These are phyloP conservation scores for Arctopsyche grandis DNA, from an alignment of 1,140 invertebrate species.

Conservation along the genomic window DNA sequence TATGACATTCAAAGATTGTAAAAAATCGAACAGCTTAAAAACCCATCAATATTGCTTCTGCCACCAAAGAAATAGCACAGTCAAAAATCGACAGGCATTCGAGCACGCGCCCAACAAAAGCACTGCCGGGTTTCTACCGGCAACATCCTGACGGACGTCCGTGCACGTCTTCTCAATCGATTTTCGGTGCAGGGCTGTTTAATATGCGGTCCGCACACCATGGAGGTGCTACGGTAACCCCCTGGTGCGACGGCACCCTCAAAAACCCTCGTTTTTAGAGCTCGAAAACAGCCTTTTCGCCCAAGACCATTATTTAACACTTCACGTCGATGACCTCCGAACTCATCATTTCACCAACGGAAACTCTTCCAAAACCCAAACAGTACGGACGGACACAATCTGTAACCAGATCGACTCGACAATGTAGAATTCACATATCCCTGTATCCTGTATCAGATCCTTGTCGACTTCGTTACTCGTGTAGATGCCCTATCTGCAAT, in stretches of 20 bases:
- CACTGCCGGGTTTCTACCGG: not conserved
- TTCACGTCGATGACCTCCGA: slow-evolving; percentile 18
- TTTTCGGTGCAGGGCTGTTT: slow-evolving; percentile 8
- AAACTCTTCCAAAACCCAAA: too few species aligned
- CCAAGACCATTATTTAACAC: slow-evolving; percentile 15
- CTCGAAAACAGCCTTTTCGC: not conserved
- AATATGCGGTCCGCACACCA: not conserved
- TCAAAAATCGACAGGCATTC: not conserved
- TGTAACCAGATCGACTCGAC: too few species aligned
- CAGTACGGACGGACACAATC: too few species aligned
- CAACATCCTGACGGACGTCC: slow-evolving; percentile 5
- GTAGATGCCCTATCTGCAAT: slow-evolving; percentile 10
- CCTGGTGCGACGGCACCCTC: not conserved
- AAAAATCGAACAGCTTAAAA: too few species aligned
- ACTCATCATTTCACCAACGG: not conserved
- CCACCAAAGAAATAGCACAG: too few species aligned
- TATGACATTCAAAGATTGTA: too few species aligned
- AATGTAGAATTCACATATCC: too few species aligned
- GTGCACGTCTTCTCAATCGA: slow-evolving; percentile 9
- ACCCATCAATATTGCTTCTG: too few species aligned
- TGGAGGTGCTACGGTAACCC: not conserved
- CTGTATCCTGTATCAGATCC: not conserved
- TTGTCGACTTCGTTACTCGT: not conserved
- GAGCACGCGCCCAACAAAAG: not conserved
- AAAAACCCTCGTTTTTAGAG: slow-evolving; percentile 1